A percentile compares a stretch with the other conserved stretches of the same genome.
phyloP scores from a whole-genome alignment of 2,888 invertebrate species.

The Hydroisotoma schaefferi region DNA sequence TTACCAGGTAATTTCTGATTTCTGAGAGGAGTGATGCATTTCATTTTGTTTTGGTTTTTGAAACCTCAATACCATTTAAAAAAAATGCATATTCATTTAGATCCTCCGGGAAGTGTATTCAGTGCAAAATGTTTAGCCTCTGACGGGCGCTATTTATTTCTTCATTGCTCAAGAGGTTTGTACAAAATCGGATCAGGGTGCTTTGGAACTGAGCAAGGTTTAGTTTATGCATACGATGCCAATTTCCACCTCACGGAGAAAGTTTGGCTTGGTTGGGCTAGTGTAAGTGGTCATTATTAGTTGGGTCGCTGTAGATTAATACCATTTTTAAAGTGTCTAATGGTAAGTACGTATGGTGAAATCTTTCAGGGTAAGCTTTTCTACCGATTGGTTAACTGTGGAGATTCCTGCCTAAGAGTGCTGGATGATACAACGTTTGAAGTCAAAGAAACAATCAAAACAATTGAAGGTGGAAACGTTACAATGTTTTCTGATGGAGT shows the following conservation, averaged over 20 bases:
- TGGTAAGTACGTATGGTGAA: constrained; percentile 39
- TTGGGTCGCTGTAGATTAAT: constrained; percentile 11
- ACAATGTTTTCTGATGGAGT: constrained; percentile 74
- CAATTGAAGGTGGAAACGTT: constrained; percentile 53
- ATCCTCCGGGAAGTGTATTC: constrained; percentile 44
- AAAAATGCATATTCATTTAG: constrained; percentile 14
- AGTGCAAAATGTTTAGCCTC: constrained; percentile 61
- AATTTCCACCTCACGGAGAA: constrained; percentile 75
- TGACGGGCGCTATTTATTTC: constrained; percentile 85
- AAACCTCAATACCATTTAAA: constrained; percentile 3
- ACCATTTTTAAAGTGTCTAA: too few species aligned
- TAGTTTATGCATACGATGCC: constrained; percentile 76
- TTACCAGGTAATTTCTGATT: constrained; percentile 23
- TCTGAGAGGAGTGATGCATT: too few species aligned
- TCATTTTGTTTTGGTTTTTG: too few species aligned
- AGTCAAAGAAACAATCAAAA: constrained; percentile 30
- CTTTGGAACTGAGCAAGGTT: constrained; percentile 87
- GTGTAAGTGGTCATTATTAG: constrained; percentile 60
- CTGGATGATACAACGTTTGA: constrained; percentile 57
- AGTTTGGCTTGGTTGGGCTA: constrained; percentile 82
- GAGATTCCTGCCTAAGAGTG: constrained; percentile 57
- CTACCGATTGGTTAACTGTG: constrained; percentile 55
- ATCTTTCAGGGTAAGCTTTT: constrained; percentile 70
- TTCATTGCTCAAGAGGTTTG: constrained; percentile 78
- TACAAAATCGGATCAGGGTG: constrained; percentile 94